Evolutionary conservation across 2,113 vertebrate species (phyloP), one percentile per base, ranked within the genome.

Genomic region (Melanotaenia duboulayi): DNA sequence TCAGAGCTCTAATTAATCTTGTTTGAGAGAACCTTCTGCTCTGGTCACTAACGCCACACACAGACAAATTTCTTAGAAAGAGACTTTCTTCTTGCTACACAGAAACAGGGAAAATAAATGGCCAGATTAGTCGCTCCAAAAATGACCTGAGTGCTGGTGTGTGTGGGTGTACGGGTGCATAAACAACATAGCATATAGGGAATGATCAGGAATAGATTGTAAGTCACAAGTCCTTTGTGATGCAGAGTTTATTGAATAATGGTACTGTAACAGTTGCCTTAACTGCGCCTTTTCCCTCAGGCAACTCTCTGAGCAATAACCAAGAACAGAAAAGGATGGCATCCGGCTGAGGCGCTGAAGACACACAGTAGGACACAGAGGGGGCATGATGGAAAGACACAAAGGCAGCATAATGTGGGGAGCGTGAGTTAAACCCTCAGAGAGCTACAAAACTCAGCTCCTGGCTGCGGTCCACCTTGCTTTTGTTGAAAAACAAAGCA

Each of bases 1-100:
- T 78, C 81, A 89, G 85, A 88, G 76, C 67, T 74, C 86, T 84
- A 89, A 85, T 89, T 88, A 92, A 91, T 92, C 89, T 88, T 50
- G 76, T 89, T 85, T 87, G 76, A 74, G 68, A 81, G 74, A 83
- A 88, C 82, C 85, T 80, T 78, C 85, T 65, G 79, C 84, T 74
- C 74, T 22, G 25, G 78, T 62, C 80, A 74, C 83, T 73, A 46
- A 56, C 32, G 32, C 74, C 67, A 59, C 85, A 88, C 84, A 66
- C 62, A 72, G 75, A 87, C 22, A 59, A 80, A 56, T 82, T 92
- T 87, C 90, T 87, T 86, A 78, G 89, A 90, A 90, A 87, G 88
- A 85, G 77, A 68, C 74, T 84, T 74, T 9, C 32, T 5, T 35
- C 32, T 35, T 35, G 32, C 32, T 35, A 35, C 32, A 9, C 32